phyloP scores from a whole-genome alignment of 2,888 invertebrate species.

The Cheilosia pagana region DNA sequence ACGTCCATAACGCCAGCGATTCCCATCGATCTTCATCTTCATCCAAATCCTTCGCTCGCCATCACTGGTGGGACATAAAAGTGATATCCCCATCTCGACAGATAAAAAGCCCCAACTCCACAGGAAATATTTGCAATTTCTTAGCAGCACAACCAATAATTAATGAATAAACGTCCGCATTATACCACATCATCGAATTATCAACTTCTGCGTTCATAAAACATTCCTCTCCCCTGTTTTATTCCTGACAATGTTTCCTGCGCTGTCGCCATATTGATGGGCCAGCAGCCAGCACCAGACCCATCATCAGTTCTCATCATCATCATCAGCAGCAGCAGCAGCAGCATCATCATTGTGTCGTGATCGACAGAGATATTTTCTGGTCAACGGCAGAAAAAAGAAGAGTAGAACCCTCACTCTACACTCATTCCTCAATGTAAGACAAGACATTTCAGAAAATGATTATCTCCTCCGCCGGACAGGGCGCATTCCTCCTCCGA shows the following conservation, averaged over 20 bases:
- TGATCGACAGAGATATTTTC: constrained; percentile 75
- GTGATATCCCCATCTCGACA: constrained; percentile 19
- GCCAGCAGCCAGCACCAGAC: constrained; percentile 51
- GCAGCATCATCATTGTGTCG: constrained; percentile 65
- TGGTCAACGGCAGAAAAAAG: constrained; percentile 35
- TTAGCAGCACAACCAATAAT: constrained; percentile 70
- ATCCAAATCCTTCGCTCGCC: constrained; percentile 41
- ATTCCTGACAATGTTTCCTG: constrained; percentile 67
- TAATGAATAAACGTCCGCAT: constrained; percentile 75
- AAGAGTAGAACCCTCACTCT: constrained; percentile 56
- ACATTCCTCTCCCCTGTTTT: constrained; percentile 19
- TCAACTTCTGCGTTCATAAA: constrained; percentile 71
- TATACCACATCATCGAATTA: constrained; percentile 75
- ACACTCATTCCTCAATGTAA: constrained; percentile 75
- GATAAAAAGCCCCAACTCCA: constrained; percentile 46
- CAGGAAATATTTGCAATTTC: constrained; percentile 72
- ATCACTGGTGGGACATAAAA: constrained; percentile 59
- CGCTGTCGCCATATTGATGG: constrained; percentile 74
- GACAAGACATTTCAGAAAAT: constrained; percentile 74
- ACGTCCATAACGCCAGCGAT: constrained; percentile 41
- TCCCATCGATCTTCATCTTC: constrained; percentile 66
- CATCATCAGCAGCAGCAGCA: constrained; percentile 32
- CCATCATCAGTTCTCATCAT: constrained; percentile 73
- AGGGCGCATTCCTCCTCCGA: constrained; percentile 58
- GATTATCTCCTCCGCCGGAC: constrained; percentile 63